Evolutionary conservation across 2,888 invertebrate genomes (phyloP).

Genomic region (Choreutis nemorana): DNA sequence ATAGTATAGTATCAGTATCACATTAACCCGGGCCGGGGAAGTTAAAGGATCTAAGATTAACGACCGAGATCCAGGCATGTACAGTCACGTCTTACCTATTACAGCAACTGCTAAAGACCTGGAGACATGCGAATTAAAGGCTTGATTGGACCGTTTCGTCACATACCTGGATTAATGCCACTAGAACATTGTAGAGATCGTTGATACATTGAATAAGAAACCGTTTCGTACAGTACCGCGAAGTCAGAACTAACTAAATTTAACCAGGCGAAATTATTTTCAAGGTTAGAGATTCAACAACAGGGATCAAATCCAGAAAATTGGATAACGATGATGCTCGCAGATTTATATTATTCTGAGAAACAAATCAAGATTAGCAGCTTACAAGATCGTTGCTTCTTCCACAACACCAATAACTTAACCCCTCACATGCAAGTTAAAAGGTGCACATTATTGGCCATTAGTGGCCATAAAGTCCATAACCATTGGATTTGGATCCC

Average conservation of each 20-base stretch:
- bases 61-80: constrained; percentile 36
- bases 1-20: constrained; percentile 38
- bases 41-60: constrained; percentile 30
- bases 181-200: constrained; percentile 12
- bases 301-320: too few species aligned
- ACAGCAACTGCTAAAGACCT: constrained; percentile 35
- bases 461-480: constrained; percentile 37
- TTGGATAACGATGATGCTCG: too few species aligned
- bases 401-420: constrained; percentile 12
- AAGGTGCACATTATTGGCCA: constrained; percentile 36
- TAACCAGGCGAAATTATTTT: too few species aligned
- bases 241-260: constrained; percentile 6
- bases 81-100: constrained; percentile 53
- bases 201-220: too few species aligned
- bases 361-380: too few species aligned
- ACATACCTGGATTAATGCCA: constrained; percentile 7
- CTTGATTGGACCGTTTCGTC: constrained; percentile 1
- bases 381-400: too few species aligned
- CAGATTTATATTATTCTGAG: too few species aligned
- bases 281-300: too few species aligned
- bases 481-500: constrained; percentile 23
- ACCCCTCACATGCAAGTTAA: constrained; percentile 29
- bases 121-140: constrained; percentile 35
- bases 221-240: too few species aligned
- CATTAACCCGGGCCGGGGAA: constrained; percentile 23